phyloP scores from a whole-genome alignment of 2,888 invertebrate species.

The Euphydryas editha region DNA sequence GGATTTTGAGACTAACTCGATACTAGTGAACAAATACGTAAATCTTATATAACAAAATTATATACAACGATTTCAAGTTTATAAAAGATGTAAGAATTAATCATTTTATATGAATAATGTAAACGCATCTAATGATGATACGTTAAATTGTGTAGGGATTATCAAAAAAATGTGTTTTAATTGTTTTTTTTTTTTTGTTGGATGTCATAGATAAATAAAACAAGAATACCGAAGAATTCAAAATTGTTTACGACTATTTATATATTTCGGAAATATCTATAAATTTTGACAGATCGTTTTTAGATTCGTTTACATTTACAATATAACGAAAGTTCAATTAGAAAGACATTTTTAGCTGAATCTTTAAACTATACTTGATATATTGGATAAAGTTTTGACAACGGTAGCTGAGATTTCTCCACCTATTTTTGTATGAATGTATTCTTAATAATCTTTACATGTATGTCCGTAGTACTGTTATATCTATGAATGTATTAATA shows the following conservation, averaged over 20 bases:
- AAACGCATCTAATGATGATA: too few species aligned
- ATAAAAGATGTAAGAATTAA: background rate
- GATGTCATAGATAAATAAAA: too few species aligned
- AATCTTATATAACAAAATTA: slow-evolving; percentile 20
- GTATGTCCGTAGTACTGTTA: slow-evolving; percentile 34
- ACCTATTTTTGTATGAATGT: slow-evolving; percentile 72
- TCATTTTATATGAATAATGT: too few species aligned
- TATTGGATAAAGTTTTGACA: background rate
- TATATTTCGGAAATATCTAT: too few species aligned
- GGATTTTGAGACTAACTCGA: slow-evolving; percentile 39
- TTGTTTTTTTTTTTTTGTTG: too few species aligned
- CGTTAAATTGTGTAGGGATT: too few species aligned
- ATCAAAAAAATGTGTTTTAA: too few species aligned
- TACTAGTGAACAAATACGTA: slow-evolving; percentile 20
- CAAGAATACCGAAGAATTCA: too few species aligned
- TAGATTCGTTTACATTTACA: too few species aligned
- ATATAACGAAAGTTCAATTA: background rate
- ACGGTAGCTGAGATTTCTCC: slow-evolving; percentile 45
- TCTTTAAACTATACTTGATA: background rate
- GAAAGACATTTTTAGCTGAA: slow-evolving; percentile 23
- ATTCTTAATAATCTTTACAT: slow-evolving; percentile 44
- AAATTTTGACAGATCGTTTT: too few species aligned
- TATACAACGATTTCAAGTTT: background rate
- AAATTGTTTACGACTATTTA: too few species aligned
- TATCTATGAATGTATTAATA: slow-evolving; percentile 30